Percentiles rank a stretch among this genome's conserved stretches.
These are phyloP conservation scores for Rhinolophus ferrumequinum DNA, from an alignment of 2,113 vertebrate species.

Conservation along the genomic window DNA sequence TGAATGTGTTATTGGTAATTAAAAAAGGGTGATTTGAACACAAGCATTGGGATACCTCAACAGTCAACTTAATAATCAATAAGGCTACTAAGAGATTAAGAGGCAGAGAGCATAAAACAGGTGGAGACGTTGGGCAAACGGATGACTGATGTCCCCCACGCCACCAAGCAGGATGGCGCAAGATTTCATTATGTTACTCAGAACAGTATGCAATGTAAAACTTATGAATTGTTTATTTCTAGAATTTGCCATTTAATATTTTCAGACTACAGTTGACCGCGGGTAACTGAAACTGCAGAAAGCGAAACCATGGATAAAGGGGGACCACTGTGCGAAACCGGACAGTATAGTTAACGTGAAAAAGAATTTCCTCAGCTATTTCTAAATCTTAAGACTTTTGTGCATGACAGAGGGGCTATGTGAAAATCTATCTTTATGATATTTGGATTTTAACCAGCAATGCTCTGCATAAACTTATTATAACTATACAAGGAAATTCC, in stretches of 20 bases:
- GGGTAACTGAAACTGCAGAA: background rate
- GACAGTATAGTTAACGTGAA: background rate
- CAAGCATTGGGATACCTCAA: background rate
- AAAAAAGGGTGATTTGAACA: background rate
- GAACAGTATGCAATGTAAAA: background rate
- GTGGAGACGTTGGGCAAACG: background rate
- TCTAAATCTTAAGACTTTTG: background rate
- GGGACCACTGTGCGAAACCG: background rate
- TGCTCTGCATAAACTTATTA: background rate
- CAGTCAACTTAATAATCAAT: background rate
- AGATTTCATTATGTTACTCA: background rate
- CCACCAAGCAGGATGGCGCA: background rate
- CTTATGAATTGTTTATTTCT: background rate
- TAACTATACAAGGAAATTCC: conserved; percentile 2
- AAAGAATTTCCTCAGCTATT: background rate
- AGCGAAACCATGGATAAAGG: background rate
- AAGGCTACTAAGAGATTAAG: background rate
- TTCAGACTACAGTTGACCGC: background rate
- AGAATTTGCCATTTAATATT: background rate
- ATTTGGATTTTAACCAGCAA: background rate
- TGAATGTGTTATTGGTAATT: background rate
- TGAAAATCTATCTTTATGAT: background rate
- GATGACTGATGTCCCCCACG: background rate
- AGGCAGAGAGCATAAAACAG: no score
- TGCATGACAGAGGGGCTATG: background rate